Conservation (phyloP, 1,140 invertebrate genomes). For the Nylanderia fulva region DNA sequence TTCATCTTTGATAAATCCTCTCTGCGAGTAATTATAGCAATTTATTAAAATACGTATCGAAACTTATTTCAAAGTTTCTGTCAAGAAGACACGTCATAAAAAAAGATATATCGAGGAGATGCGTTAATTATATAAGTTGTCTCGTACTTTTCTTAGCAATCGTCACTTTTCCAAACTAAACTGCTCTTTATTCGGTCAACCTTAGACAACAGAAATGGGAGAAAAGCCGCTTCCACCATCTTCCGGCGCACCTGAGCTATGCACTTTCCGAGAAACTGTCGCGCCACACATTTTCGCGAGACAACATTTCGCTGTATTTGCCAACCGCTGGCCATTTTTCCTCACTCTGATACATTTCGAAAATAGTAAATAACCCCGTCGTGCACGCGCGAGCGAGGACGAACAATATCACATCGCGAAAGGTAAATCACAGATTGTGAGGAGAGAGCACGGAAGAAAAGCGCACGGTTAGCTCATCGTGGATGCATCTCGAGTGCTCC, state of each 20-base stretch:
- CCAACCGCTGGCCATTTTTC: not conserved
- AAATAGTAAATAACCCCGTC: not conserved
- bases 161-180: constrained; percentile 6
- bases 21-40: not conserved
- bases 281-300: constrained; percentile 16
- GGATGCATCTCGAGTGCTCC: constrained; percentile 59
- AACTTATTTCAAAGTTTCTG: not conserved
- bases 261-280: constrained; percentile 45
- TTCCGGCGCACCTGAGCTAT: constrained; percentile 38
- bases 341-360: not conserved
- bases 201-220: constrained; percentile 22
- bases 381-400: not conserved
- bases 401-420: not conserved
- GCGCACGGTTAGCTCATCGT: constrained; percentile 28
- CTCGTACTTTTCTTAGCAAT: not conserved
- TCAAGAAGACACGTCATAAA: too few species aligned
- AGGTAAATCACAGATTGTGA: constrained; percentile 21
- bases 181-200: constrained; percentile 9
- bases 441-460: constrained; percentile 19
- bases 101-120: not conserved
- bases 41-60: not conserved
- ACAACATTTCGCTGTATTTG: not conserved
- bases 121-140: not conserved
- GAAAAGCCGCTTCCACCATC: constrained; percentile 25
- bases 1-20: not conserved